Evolutionary conservation across 2,113 vertebrate genomes (phyloP).

Genomic region (Maccullochella peelii): DNA sequence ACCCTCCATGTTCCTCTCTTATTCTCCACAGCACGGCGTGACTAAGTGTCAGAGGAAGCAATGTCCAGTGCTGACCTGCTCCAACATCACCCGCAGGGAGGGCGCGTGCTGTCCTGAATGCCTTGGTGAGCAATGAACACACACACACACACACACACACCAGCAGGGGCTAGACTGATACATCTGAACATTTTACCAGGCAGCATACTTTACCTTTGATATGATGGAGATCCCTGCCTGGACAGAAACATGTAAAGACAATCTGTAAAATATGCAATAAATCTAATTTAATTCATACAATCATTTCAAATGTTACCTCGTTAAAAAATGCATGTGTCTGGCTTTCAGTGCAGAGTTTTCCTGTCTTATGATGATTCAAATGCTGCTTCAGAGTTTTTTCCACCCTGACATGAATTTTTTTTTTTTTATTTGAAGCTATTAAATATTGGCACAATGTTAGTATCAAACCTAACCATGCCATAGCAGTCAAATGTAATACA

Average conservation of each 20-base stretch:
- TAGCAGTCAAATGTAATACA: not conserved
- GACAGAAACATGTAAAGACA: not conserved
- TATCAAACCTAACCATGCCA: not conserved
- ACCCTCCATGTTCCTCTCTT: not conserved
- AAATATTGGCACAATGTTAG: not conserved
- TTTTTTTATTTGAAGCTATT: not conserved
- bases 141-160: slow-evolving; percentile 4
- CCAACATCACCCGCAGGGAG: slow-evolving; percentile 79
- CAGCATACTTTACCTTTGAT: not conserved
- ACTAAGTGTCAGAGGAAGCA: slow-evolving; percentile 92
- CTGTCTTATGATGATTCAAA: not conserved
- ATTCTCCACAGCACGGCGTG: slow-evolving; percentile 84
- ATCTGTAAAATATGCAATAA: not conserved
- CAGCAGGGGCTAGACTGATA: not conserved
- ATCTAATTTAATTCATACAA: not conserved
- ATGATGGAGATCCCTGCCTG: not conserved
- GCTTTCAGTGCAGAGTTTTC: not conserved
- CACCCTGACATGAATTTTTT: no score
- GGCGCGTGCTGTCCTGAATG: slow-evolving; percentile 89
- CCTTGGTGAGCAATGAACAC: slow-evolving; percentile 75
- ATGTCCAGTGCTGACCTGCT: slow-evolving; percentile 84
- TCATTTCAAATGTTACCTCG: not conserved
- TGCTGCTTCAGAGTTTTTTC: not conserved
- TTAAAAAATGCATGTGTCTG: not conserved
- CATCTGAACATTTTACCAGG: not conserved